These are phyloP conservation scores for Zaprionus ghesquierei DNA, from an alignment of 1,140 invertebrate genomes.

Conservation along the genomic window DNA sequence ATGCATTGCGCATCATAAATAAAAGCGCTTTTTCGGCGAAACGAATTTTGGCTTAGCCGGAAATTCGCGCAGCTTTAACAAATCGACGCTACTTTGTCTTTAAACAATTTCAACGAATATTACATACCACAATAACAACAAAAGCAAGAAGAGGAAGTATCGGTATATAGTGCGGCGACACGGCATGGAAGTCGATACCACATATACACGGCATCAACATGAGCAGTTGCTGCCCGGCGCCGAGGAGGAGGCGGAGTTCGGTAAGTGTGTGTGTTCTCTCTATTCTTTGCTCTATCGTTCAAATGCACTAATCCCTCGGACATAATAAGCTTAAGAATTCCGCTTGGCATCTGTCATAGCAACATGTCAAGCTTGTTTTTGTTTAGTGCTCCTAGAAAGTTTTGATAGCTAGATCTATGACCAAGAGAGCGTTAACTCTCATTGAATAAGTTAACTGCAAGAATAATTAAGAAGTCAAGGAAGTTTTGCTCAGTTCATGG, in stretches of 20 bases:
- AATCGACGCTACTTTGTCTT: slow-evolving; percentile 21
- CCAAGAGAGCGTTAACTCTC: not conserved
- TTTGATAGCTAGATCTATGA: slow-evolving; percentile 7
- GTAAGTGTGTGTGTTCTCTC: slow-evolving; percentile 33
- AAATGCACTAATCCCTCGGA: slow-evolving; percentile 2
- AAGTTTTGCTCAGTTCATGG: not conserved
- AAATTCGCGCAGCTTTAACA: slow-evolving; percentile 20
- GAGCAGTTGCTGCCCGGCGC: slow-evolving; percentile 61
- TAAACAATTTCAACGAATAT: not conserved
- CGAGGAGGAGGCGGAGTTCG: slow-evolving; percentile 69
- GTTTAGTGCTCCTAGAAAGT: not conserved
- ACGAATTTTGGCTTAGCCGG: slow-evolving; percentile 11
- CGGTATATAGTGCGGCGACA: too few relatives aligned
- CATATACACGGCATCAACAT: slow-evolving; percentile 36
- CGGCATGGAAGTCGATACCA: slow-evolving; percentile 52
- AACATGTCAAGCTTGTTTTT: slow-evolving; percentile 10
- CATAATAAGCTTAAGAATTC: not conserved
- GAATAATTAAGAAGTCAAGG: not conserved
- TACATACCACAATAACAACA: not conserved
- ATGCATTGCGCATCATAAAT: slow-evolving; percentile 37
- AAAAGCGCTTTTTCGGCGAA: slow-evolving; percentile 3
- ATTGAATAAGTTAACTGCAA: not conserved
- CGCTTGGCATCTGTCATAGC: not conserved
- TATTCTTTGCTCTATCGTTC: not conserved
- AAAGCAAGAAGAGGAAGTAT: not conserved